Conservation (phyloP, 2,797 vertebrate species). For the Arnoldichthys spilopterus region DNA sequence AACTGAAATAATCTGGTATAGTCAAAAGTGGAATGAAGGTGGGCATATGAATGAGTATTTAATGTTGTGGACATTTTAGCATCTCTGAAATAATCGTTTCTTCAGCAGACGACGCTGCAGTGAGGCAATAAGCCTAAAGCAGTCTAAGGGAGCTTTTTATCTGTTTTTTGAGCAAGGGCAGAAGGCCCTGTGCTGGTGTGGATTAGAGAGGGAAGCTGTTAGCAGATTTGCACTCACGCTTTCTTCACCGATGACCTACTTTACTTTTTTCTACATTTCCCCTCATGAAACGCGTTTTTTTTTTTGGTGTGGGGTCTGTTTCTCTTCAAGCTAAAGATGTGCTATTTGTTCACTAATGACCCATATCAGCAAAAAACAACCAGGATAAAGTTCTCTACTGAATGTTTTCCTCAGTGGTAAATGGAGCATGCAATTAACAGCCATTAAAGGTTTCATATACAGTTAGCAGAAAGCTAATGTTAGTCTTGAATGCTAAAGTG, state of each 20-base stretch:
- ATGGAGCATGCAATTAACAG: slow-evolving; percentile 24
- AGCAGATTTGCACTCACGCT: slow-evolving; percentile 34
- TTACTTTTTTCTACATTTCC: slow-evolving; percentile 30
- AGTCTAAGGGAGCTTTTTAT: slow-evolving; percentile 39
- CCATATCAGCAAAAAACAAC: slow-evolving; percentile 27
- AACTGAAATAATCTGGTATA: slow-evolving; percentile 13
- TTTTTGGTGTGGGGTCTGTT: slow-evolving; percentile 6
- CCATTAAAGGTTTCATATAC: background rate
- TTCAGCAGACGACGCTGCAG: slow-evolving; percentile 5
- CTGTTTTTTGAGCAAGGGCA: slow-evolving; percentile 35
- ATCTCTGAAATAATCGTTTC: slow-evolving; percentile 18
- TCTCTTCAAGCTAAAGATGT: slow-evolving; percentile 15
- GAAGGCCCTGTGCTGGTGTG: slow-evolving; percentile 35
- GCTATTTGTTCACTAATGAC: slow-evolving; percentile 25
- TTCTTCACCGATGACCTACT: slow-evolving; percentile 52
- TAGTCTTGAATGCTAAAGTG: too few species aligned
- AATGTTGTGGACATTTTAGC: background rate
- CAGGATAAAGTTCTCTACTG: slow-evolving; percentile 13
- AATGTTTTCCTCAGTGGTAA: slow-evolving; percentile 10
- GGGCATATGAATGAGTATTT: background rate
- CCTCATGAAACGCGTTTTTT: background rate
- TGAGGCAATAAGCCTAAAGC: slow-evolving; percentile 31
- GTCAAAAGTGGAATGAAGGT: background rate
- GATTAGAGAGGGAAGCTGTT: slow-evolving; percentile 41
- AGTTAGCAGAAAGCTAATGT: background rate